phyloP scores from a whole-genome alignment of 2,888 invertebrate species.

The Molorchus minor region DNA sequence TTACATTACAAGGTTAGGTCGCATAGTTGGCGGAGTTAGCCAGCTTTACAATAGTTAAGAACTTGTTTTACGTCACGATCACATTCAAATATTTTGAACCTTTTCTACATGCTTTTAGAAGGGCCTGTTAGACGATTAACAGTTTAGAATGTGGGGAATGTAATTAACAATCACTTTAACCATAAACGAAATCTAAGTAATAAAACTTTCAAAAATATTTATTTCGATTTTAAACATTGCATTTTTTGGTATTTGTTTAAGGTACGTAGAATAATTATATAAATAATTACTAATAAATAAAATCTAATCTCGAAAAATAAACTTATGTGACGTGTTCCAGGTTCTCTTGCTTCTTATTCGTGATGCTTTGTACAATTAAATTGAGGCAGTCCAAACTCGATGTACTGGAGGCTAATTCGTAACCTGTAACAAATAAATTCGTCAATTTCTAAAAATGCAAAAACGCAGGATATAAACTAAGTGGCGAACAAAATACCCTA shows the following conservation, averaged over 20 bases:
- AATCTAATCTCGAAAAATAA: neutral
- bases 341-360: constrained; percentile 53
- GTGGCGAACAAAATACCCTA: too few species aligned
- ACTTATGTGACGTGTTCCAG: constrained; percentile 35
- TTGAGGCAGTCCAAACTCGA: constrained; percentile 76
- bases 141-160: too few species aligned
- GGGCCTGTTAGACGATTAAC: too few species aligned
- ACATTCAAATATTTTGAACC: too few species aligned
- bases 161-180: neutral
- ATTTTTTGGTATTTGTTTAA: neutral
- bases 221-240: neutral
- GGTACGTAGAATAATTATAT: constrained; percentile 8
- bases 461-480: too few species aligned
- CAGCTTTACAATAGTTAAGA: too few species aligned
- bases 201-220: neutral
- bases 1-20: too few species aligned
- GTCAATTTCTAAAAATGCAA: too few species aligned
- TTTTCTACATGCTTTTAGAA: too few species aligned
- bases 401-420: constrained; percentile 60
- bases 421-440: constrained; percentile 62
- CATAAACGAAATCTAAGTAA: neutral
- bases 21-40: too few species aligned
- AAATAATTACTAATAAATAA: neutral
- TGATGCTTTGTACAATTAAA: constrained; percentile 76
- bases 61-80: too few species aligned